Conservation (phyloP, 2,113 vertebrate genomes). For the Hemiprocne comata region DNA sequence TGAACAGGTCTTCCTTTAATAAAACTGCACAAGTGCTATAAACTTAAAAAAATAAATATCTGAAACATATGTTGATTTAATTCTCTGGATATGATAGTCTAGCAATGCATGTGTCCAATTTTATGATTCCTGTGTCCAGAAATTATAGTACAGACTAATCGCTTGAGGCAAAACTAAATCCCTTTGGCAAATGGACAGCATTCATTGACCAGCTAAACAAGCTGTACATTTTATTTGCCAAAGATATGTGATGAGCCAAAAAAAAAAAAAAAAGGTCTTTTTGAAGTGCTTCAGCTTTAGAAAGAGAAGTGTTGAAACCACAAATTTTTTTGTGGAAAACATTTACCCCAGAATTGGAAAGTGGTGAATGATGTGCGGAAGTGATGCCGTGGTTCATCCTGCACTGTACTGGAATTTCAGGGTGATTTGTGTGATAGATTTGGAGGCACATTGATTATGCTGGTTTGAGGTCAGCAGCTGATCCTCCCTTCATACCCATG, state of each 20-base stretch:
- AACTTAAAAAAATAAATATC: not conserved
- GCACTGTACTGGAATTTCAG: not conserved
- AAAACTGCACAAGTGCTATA: not conserved
- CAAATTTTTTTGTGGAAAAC: not conserved
- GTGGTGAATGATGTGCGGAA: not conserved
- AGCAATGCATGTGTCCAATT: not conserved
- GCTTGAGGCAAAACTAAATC: conserved; percentile 2
- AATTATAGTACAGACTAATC: not conserved
- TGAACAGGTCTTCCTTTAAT: not conserved
- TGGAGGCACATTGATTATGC: not conserved
- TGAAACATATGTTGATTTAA: not conserved
- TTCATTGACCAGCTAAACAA: not conserved
- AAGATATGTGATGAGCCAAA: not conserved
- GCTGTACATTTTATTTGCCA: not conserved
- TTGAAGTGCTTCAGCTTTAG: not conserved
- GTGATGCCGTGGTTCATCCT: not conserved
- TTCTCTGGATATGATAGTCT: not conserved
- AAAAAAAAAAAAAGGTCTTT: not conserved
- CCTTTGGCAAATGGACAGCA: not conserved
- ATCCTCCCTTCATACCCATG: not conserved
- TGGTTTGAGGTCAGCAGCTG: not conserved
- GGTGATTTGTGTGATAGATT: not conserved
- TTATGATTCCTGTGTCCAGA: not conserved
- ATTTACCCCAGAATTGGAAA: not conserved
- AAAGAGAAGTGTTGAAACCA: not conserved